Evolutionary conservation across 1,140 invertebrate species (phyloP).

Genomic region (Brachionus rubens): DNA sequence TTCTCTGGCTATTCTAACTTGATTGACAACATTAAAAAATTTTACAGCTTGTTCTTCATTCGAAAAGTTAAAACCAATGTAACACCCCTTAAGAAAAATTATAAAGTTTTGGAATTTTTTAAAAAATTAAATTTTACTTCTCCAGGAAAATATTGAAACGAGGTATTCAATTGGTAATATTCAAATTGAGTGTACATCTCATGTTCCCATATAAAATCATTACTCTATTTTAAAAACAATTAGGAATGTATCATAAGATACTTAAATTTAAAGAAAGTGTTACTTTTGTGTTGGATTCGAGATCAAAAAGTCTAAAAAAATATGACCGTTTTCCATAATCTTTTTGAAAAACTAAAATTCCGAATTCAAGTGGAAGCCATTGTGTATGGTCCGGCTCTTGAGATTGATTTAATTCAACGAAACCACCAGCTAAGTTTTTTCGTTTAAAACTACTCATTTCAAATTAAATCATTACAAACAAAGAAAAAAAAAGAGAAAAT

Average conservation of each 20-base stretch:
- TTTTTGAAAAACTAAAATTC: constrained; percentile 23
- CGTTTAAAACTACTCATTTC: neutral
- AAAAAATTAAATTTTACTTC: neutral
- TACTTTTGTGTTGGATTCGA: constrained; percentile 27
- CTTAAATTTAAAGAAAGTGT: too few relatives aligned
- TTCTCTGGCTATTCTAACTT: too few relatives aligned
- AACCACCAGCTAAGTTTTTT: constrained; percentile 9
- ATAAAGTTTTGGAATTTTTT: too few relatives aligned
- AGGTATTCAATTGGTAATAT: constrained; percentile 6
- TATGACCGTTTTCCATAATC: constrained; percentile 18
- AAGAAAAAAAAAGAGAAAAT: too few relatives aligned
- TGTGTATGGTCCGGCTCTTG: neutral
- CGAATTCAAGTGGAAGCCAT: neutral
- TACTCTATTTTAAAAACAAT: neutral
- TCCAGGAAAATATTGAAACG: constrained; percentile 22
- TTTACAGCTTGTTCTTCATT: too few relatives aligned
- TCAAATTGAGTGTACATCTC: constrained; percentile 38
- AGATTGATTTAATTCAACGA: constrained; percentile 11
- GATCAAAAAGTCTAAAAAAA: constrained; percentile 11
- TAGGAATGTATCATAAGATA: too few relatives aligned
- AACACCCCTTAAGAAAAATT: too few relatives aligned
- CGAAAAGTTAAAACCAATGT: neutral
- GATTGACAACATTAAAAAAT: too few relatives aligned
- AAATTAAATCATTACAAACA: too few relatives aligned
- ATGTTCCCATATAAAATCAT: constrained; percentile 22